A percentile compares a stretch with the other conserved stretches of the same genome.
phyloP scores from a whole-genome alignment of 2,797 vertebrate genomes.

The Serranus cabrilla region DNA sequence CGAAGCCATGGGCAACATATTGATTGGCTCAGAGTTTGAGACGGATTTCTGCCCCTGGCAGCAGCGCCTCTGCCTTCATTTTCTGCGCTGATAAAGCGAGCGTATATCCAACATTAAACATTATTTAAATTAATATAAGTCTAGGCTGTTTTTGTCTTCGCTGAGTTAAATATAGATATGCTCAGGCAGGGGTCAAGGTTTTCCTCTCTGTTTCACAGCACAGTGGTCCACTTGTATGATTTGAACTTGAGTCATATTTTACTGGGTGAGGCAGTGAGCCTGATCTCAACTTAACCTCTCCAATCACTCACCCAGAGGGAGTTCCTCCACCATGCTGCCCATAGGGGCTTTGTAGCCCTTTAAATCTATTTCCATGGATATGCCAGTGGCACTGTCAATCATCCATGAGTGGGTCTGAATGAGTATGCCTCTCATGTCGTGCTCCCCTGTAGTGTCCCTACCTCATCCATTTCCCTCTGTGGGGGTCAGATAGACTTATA shows the following conservation, averaged over 20 bases:
- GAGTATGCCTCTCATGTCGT: constrained; percentile 24
- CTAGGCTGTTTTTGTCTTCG: background rate
- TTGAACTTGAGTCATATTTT: constrained; percentile 48
- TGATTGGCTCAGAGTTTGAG: constrained; percentile 18
- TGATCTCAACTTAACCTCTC: constrained; percentile 49
- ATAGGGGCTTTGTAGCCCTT: constrained; percentile 33
- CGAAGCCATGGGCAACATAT: constrained; percentile 7
- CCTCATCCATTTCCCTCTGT: constrained; percentile 37
- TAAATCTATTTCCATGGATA: constrained; percentile 34
- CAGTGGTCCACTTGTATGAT: constrained; percentile 31
- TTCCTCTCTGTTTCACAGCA: constrained; percentile 6
- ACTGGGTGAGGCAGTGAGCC: constrained; percentile 31
- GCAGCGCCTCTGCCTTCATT: constrained; percentile 9
- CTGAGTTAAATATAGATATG: background rate
- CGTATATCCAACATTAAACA: background rate
- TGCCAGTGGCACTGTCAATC: constrained; percentile 59
- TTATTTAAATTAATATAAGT: constrained; percentile 7
- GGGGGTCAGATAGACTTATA: constrained; percentile 20
- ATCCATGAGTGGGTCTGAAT: constrained; percentile 48
- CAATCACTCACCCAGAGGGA: constrained; percentile 57
- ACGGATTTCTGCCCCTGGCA: constrained; percentile 5
- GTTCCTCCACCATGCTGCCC: constrained; percentile 38
- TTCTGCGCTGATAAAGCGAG: background rate
- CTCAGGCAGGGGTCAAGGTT: constrained; percentile 2
- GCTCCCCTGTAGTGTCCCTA: constrained; percentile 12